phyloP scores from a whole-genome alignment of 2,113 vertebrate genomes.

The Cyrtonyx montezumae region DNA sequence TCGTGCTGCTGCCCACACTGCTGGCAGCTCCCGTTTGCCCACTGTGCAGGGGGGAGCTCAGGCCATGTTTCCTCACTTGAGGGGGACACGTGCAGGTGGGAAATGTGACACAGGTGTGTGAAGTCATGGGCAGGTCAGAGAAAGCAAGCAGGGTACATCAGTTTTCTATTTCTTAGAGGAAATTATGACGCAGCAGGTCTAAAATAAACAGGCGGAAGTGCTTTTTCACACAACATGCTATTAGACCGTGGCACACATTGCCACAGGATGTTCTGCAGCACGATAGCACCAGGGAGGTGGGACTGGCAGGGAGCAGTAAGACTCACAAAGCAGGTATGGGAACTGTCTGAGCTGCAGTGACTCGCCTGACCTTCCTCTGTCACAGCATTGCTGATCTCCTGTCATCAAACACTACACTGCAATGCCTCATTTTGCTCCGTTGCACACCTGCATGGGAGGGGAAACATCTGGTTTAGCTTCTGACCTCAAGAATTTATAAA shows the following conservation, averaged over 20 bases:
- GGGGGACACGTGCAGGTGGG: neutral
- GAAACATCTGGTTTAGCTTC: neutral
- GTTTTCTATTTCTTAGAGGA: slow-evolving; percentile 19
- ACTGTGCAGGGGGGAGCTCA: neutral
- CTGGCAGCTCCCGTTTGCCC: neutral
- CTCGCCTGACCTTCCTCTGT: neutral
- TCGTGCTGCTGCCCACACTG: fast-evolving
- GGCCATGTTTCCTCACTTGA: neutral
- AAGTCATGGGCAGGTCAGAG: neutral
- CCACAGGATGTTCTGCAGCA: neutral
- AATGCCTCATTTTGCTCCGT: neutral
- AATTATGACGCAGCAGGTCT: slow-evolving; percentile 5
- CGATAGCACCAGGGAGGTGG: fast-evolving
- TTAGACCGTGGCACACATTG: neutral
- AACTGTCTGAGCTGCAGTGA: neutral
- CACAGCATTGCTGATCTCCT: fast-evolving
- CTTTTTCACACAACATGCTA: neutral
- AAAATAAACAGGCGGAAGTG: slow-evolving; percentile 36
- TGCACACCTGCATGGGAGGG: fast-evolving
- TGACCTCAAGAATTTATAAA: neutral
- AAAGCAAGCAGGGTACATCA: neutral
- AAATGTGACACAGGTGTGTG: fast-evolving
- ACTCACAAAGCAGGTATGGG: neutral
- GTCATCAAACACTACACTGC: fast-evolving
- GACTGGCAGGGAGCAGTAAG: neutral